Evolutionary conservation across 2,888 invertebrate species (phyloP).

Genomic region (Podotricha telesiphe): DNA sequence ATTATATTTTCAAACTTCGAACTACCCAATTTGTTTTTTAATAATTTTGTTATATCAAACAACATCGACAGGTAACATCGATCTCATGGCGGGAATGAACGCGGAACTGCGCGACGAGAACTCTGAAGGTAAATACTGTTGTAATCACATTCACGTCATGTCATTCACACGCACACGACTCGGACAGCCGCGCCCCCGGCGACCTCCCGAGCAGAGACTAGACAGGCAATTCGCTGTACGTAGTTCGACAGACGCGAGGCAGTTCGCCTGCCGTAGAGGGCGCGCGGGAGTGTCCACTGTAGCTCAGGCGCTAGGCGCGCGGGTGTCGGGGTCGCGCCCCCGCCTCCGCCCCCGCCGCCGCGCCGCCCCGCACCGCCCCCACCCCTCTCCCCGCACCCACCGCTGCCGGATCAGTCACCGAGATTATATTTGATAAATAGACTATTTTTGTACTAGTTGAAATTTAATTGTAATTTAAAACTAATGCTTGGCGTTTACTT

Average conservation of each 20-base stretch:
- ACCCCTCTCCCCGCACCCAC: neutral
- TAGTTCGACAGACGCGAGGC: neutral
- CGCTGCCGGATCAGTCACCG: neutral
- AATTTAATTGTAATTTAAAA: no score
- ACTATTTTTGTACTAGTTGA: no score
- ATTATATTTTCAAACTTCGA: no score
- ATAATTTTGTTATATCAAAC: neutral
- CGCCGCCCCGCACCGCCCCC: conserved; percentile 1
- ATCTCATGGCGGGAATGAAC: conserved; percentile 75
- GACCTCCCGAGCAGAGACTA: conserved; percentile 59
- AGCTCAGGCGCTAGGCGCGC: conserved; percentile 74
- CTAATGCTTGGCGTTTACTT: no score
- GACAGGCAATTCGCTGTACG: conserved; percentile 17
- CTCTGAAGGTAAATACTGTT: conserved; percentile 73
- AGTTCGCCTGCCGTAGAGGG: conserved; percentile 57
- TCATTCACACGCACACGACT: conserved; percentile 79
- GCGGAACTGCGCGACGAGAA: conserved; percentile 76
- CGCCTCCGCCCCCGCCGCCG: conserved; percentile 34
- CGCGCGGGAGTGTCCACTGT: conserved; percentile 62
- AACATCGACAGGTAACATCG: conserved; percentile 69
- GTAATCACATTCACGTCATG: conserved; percentile 67
- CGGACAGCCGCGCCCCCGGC: conserved; percentile 84
- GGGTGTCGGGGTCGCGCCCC: conserved; percentile 70
- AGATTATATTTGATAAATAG: no score
- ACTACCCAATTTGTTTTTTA: neutral